Percentiles rank a stretch among this genome's conserved stretches.
Conservation (phyloP, 2,888 invertebrate species). For the Hanleya hanleyi region DNA sequence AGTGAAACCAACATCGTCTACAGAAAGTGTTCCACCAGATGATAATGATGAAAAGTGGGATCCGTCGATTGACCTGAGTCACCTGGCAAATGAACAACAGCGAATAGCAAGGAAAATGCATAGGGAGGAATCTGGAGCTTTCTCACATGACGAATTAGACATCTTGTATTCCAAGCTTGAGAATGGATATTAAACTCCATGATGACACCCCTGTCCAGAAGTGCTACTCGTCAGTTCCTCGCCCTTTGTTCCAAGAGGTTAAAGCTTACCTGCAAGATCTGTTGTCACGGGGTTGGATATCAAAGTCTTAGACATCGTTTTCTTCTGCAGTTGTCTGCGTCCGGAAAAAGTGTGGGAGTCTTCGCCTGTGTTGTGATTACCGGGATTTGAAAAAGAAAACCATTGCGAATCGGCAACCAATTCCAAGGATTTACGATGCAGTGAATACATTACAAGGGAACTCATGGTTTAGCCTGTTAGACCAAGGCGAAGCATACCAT, state of each 20-base stretch:
- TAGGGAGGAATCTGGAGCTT: slow-evolving; percentile 29
- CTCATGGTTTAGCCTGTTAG: slow-evolving; percentile 28
- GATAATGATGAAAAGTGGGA: slow-evolving; percentile 17
- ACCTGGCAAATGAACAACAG: slow-evolving; percentile 22
- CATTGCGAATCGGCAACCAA: slow-evolving; percentile 23
- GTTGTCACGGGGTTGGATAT: slow-evolving; percentile 31
- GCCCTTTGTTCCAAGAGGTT: slow-evolving; percentile 39
- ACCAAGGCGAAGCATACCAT: slow-evolving; percentile 32
- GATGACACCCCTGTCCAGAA: slow-evolving; percentile 37
- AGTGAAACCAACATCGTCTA: background rate
- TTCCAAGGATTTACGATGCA: slow-evolving; percentile 30
- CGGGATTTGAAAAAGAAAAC: slow-evolving; percentile 25
- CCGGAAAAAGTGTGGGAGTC: slow-evolving; percentile 22
- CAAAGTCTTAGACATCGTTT: slow-evolving; percentile 27
- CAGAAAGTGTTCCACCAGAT: background rate
- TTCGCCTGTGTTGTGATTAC: slow-evolving; percentile 33
- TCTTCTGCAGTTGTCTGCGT: slow-evolving; percentile 27
- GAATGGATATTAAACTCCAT: slow-evolving; percentile 32
- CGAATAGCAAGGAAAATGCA: slow-evolving; percentile 22
- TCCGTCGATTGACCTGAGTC: slow-evolving; percentile 22
- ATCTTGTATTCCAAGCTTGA: slow-evolving; percentile 28
- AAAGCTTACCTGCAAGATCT: slow-evolving; percentile 39
- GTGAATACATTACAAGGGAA: slow-evolving; percentile 25
- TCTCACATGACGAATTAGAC: slow-evolving; percentile 36
- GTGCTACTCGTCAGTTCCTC: slow-evolving; percentile 33